Evolutionary conservation across 2,113 vertebrate genomes (phyloP).

Genomic region (Catharus minimus): DNA sequence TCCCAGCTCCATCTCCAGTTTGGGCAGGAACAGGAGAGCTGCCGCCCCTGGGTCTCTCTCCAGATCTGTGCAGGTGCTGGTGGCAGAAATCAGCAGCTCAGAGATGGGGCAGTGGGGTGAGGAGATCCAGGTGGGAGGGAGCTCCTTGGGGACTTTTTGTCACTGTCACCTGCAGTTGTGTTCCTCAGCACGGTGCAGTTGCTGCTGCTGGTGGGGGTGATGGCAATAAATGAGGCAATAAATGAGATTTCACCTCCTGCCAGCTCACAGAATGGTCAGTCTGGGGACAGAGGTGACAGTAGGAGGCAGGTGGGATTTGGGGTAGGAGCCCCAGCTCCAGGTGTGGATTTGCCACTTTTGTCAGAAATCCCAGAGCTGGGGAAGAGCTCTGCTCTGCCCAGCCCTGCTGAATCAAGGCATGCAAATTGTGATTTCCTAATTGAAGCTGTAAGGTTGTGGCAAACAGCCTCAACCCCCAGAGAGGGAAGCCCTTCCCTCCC

Average conservation of each 20-base stretch:
- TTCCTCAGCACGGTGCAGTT: neutral
- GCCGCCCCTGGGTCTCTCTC: neutral
- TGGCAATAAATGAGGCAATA: neutral
- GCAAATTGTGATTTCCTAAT: neutral
- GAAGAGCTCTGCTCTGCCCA: neutral
- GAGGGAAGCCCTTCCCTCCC: neutral
- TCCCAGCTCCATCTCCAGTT: no score
- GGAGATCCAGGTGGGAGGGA: neutral
- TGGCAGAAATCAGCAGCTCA: neutral
- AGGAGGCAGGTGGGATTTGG: neutral
- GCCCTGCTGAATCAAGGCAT: neutral
- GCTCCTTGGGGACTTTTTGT: neutral
- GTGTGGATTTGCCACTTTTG: neutral
- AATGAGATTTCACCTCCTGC: neutral
- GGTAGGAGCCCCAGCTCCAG: no score
- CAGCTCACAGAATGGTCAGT: neutral
- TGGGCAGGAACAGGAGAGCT: fast-evolving
- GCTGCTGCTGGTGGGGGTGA: neutral
- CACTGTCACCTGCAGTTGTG: fast-evolving
- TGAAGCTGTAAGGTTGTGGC: neutral
- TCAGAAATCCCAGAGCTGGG: neutral
- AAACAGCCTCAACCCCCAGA: neutral
- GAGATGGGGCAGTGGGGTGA: neutral
- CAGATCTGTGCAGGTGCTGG: neutral
- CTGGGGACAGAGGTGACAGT: neutral